Evolutionary conservation across 2,113 vertebrate species (phyloP).

Genomic region (Prionailurus viverrinus): DNA sequence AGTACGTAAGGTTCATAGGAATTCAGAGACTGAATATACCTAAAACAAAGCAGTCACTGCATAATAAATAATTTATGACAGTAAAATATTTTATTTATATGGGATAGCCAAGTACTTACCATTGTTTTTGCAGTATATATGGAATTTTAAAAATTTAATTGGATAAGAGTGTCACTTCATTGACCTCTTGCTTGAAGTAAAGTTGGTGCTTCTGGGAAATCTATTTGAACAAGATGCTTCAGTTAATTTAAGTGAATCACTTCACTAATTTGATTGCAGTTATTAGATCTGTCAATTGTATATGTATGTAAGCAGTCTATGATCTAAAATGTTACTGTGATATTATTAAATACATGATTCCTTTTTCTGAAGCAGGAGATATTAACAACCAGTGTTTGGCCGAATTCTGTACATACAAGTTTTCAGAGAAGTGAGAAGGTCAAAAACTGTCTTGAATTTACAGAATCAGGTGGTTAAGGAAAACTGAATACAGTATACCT

Average conservation of each 20-base stretch:
- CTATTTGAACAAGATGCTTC: slow-evolving; percentile 46
- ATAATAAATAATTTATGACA: slow-evolving; percentile 48
- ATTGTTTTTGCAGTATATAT: slow-evolving; percentile 35
- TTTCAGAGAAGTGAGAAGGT: slow-evolving; percentile 54
- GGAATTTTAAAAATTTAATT: slow-evolving; percentile 48
- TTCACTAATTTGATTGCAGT: slow-evolving; percentile 47
- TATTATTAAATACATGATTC: slow-evolving; percentile 33
- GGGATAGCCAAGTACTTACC: background rate
- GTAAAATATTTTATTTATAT: slow-evolving; percentile 45
- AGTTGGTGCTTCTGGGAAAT: slow-evolving; percentile 31
- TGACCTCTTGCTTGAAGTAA: slow-evolving; percentile 49
- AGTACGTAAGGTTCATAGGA: slow-evolving; percentile 25
- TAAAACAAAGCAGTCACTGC: slow-evolving; percentile 23
- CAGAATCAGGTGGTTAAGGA: background rate
- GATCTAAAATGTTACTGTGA: slow-evolving; percentile 34
- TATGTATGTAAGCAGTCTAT: background rate
- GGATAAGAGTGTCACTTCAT: background rate
- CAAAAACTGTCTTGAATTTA: slow-evolving; percentile 17
- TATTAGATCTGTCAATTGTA: slow-evolving; percentile 23
- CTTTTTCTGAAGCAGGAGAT: slow-evolving; percentile 52
- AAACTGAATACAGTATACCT: background rate
- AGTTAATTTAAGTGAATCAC: slow-evolving; percentile 53
- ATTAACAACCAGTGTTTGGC: background rate
- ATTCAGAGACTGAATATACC: slow-evolving; percentile 5
- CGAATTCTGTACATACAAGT: background rate